A percentile compares a stretch with the other conserved stretches of the same genome.
Evolutionary conservation across 2,797 vertebrate genomes (phyloP).

Genomic region (Valencia hispanica): DNA sequence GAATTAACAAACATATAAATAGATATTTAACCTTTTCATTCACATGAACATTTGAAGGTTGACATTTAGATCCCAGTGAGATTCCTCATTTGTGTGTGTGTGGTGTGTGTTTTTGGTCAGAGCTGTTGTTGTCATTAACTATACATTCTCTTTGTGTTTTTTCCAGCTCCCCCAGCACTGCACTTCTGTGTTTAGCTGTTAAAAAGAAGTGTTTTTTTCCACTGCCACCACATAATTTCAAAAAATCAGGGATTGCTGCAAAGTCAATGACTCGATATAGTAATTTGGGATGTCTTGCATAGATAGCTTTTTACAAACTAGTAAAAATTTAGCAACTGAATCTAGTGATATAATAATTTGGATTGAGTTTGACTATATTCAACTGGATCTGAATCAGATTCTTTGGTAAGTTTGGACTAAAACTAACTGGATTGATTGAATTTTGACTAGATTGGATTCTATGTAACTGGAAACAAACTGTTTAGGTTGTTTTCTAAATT

Average conservation of each 20-base stretch:
- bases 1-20: background rate
- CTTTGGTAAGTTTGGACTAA: background rate
- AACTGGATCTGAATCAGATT: background rate
- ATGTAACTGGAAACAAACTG: background rate
- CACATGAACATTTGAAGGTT: background rate
- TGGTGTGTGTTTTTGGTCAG: background rate
- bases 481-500: too few species aligned
- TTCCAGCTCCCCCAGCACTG: background rate
- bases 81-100: background rate
- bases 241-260: background rate
- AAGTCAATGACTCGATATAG: background rate
- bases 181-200: background rate
- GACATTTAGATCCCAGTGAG: background rate
- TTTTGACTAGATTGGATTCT: background rate
- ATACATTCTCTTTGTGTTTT: background rate
- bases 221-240: background rate
- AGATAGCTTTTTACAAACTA: background rate
- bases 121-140: background rate
- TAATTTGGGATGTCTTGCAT: background rate
- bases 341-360: background rate
- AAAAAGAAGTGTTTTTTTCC: background rate
- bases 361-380: background rate
- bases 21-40: background rate
- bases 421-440: background rate
- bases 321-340: background rate